Evolutionary conservation across 2,797 vertebrate genomes (phyloP).

Genomic region (Megalops cyprinoides): DNA sequence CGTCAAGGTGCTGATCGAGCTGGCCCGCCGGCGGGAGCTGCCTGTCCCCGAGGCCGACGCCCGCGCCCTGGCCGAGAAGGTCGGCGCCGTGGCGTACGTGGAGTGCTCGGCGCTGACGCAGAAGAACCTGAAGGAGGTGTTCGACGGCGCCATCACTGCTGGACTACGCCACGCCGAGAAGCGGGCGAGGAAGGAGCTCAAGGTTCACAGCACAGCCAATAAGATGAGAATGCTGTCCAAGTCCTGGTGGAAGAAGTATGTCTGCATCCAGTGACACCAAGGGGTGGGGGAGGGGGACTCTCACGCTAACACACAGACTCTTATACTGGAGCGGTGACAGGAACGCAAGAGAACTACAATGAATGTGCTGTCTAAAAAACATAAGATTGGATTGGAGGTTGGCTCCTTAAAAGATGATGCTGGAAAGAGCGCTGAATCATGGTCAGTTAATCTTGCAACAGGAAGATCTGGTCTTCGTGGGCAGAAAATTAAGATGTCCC

Average conservation of each 20-base stretch:
- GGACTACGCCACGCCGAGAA: constrained; percentile 74
- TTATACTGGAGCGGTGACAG: too few relatives aligned
- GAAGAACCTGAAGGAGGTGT: constrained; percentile 89
- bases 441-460: too few relatives aligned
- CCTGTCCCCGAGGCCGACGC: constrained; percentile 78
- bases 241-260: constrained; percentile 87
- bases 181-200: constrained; percentile 69
- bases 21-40: constrained; percentile 73
- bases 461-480: too few relatives aligned
- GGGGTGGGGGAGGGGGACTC: neutral
- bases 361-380: too few relatives aligned
- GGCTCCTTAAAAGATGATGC: too few relatives aligned
- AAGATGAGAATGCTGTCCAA: constrained; percentile 85
- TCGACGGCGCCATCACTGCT: constrained; percentile 79
- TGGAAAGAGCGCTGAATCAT: too few relatives aligned
- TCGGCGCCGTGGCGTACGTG: constrained; percentile 77
- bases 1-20: constrained; percentile 84
- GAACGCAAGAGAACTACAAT: too few relatives aligned
- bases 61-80: constrained; percentile 71
- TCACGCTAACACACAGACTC: too few relatives aligned
- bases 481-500: too few relatives aligned
- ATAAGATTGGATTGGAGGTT: too few relatives aligned
- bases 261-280: constrained; percentile 73
- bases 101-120: constrained; percentile 87
- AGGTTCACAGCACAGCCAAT: constrained; percentile 77